Evolutionary conservation across 2,888 invertebrate species (phyloP).

Genomic region (Microchrysa polita): DNA sequence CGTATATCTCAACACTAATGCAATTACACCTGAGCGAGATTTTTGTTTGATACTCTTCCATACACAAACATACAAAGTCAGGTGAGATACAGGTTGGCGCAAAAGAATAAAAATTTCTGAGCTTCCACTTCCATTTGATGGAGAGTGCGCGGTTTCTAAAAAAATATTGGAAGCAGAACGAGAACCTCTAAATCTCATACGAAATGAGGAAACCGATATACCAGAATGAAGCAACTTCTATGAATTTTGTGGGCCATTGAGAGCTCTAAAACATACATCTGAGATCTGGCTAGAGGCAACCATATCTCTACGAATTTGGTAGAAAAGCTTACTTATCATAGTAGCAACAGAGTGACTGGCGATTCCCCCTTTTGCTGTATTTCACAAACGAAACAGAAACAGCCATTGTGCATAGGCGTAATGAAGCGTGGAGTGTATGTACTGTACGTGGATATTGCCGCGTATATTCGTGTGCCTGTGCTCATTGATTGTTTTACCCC

Average conservation of each 20-base stretch:
- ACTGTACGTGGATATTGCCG: too few relatives aligned
- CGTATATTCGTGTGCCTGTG: conserved; percentile 11
- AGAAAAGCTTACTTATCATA: not conserved
- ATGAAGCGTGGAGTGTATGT: conserved; percentile 10
- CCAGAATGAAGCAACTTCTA: conserved; percentile 22
- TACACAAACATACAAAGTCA: not conserved
- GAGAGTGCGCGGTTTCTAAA: not conserved
- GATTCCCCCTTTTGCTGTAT: too few relatives aligned
- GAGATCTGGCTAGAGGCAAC: too few relatives aligned
- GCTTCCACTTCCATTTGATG: too few relatives aligned
- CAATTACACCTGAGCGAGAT: not conserved
- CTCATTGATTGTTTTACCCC: conserved; percentile 33
- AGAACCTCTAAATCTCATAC: conserved; percentile 13
- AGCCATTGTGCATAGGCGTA: not conserved
- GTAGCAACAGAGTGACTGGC: not conserved
- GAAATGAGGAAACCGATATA: not conserved
- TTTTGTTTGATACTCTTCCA: not conserved
- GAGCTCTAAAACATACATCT: not conserved
- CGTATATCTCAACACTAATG: not conserved
- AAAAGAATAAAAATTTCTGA: conserved; percentile 13
- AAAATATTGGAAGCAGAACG: not conserved
- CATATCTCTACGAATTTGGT: not conserved
- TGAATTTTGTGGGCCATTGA: conserved; percentile 30
- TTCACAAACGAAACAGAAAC: too few relatives aligned
- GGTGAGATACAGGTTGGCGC: not conserved